A percentile compares a stretch with the other conserved stretches of the same genome.
Evolutionary conservation across 1,140 invertebrate species (phyloP).

Genomic region (Neotoxoptera formosana): DNA sequence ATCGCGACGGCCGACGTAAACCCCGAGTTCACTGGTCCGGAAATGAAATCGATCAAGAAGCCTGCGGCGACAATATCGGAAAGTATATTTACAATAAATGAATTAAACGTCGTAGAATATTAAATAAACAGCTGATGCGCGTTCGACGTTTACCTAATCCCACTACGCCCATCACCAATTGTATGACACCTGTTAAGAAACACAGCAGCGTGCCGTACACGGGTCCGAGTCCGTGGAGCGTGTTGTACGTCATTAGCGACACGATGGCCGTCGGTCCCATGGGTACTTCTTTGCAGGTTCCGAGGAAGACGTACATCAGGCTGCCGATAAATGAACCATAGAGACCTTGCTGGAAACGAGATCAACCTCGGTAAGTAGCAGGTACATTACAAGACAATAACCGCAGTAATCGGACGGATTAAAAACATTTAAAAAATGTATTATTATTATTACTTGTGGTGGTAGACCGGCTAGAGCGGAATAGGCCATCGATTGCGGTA

Average conservation of each 20-base stretch:
- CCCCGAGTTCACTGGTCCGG: conserved; percentile 90
- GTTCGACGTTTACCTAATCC: conserved; percentile 74
- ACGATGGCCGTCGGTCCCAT: conserved; percentile 87
- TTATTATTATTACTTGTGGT: conserved; percentile 67
- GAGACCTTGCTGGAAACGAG: conserved; percentile 78
- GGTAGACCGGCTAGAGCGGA: conserved; percentile 82
- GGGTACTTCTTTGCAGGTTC: conserved; percentile 89
- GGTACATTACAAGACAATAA: background rate
- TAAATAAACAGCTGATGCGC: background rate
- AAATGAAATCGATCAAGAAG: conserved; percentile 93
- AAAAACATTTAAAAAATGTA: no score
- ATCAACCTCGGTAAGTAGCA: conserved; percentile 8
- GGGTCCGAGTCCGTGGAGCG: conserved; percentile 69
- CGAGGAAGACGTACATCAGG: conserved; percentile 89
- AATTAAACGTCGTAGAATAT: background rate
- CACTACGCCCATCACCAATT: conserved; percentile 84
- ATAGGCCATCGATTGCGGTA: conserved; percentile 84
- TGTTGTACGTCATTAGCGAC: conserved; percentile 80
- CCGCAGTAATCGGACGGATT: background rate
- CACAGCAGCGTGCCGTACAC: conserved; percentile 82
- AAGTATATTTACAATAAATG: background rate
- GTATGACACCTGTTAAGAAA: conserved; percentile 80
- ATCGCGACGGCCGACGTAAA: conserved; percentile 94
- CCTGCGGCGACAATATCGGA: conserved; percentile 67
- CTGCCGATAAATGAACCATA: conserved; percentile 91